A percentile compares a stretch with the other conserved stretches of the same genome.
Conservation (phyloP, 1,140 invertebrate species). For the Phymastichus coffea region DNA sequence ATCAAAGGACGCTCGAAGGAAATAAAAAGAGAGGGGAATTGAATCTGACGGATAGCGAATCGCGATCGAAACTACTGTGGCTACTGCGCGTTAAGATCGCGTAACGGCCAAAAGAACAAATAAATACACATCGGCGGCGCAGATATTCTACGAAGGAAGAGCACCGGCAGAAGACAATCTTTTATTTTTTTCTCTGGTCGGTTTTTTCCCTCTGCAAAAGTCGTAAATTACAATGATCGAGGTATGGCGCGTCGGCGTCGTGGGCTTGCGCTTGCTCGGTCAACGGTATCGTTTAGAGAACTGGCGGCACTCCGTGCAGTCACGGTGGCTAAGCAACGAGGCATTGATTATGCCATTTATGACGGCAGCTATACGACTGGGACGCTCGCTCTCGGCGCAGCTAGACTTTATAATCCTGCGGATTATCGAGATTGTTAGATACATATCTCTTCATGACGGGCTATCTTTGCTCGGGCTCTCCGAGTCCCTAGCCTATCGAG, state of each 20-base stretch:
- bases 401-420: constrained; percentile 8
- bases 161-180: too few relatives aligned
- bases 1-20: too few relatives aligned
- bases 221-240: constrained; percentile 20
- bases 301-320: too few relatives aligned
- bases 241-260: too few relatives aligned
- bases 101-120: too few relatives aligned
- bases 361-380: not conserved
- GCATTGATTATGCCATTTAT: constrained; percentile 27
- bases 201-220: not conserved
- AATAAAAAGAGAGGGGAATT: too few relatives aligned
- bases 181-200: constrained; percentile 1
- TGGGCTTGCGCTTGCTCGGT: too few relatives aligned
- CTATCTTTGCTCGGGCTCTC: not conserved
- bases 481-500: not conserved
- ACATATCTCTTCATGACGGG: constrained; percentile 17
- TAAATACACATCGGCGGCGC: too few relatives aligned
- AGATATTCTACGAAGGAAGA: too few relatives aligned
- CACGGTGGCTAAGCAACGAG: constrained; percentile 21
- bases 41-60: too few relatives aligned
- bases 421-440: constrained; percentile 26
- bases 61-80: too few relatives aligned
- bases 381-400: not conserved
- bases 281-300: constrained; percentile 13
- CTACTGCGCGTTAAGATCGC: too few relatives aligned